Conservation (phyloP, 2,797 vertebrate species). For the Amniataba percoides region DNA sequence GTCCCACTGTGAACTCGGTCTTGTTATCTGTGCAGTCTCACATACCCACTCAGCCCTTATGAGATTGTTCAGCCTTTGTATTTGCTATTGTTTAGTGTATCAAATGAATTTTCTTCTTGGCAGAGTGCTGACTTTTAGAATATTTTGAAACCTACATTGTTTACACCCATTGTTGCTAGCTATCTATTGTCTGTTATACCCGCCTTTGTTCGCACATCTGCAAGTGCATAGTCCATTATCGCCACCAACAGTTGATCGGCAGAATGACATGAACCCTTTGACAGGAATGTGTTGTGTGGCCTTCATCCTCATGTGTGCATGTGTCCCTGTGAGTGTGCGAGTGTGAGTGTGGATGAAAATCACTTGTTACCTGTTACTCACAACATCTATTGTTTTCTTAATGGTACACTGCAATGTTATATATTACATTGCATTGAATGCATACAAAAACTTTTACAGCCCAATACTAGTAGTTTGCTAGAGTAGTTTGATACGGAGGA, state of each 20-base stretch:
- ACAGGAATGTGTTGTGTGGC: too few species aligned
- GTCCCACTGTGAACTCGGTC: neutral
- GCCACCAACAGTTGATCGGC: conserved; percentile 8
- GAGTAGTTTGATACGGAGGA: too few species aligned
- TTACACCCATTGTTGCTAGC: neutral
- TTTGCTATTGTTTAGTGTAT: neutral
- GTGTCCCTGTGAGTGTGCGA: too few species aligned
- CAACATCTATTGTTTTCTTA: neutral
- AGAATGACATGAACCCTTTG: neutral
- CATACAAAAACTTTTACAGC: too few species aligned
- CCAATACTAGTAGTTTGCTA: too few species aligned
- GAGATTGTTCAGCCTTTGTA: neutral
- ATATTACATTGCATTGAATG: neutral
- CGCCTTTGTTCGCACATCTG: neutral
- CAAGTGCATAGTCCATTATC: neutral
- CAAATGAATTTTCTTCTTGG: neutral
- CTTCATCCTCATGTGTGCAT: neutral
- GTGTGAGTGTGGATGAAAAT: neutral
- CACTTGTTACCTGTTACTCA: neutral
- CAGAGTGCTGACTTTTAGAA: neutral
- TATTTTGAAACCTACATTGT: neutral
- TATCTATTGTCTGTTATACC: neutral
- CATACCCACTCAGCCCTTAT: neutral
- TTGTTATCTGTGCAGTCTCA: conserved; percentile 5
- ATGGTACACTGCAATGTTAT: neutral